Conservation (phyloP, 1,140 invertebrate species). For the Drosophila tristis region DNA sequence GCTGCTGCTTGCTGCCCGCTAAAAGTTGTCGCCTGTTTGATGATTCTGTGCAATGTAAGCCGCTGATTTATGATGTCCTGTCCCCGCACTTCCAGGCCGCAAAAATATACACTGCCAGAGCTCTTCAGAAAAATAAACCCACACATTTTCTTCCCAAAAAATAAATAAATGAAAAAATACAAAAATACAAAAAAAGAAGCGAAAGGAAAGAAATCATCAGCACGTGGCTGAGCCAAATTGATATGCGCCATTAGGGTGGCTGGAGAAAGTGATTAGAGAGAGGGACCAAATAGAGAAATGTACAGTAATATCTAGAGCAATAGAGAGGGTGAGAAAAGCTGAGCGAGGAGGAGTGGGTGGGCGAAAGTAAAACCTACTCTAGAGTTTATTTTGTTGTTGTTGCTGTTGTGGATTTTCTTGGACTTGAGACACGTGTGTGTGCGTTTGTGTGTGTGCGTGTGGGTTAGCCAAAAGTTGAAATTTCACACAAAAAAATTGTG, state of each 20-base stretch:
- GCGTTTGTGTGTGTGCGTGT: conserved; percentile 27
- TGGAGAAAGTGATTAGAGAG: conserved; percentile 49
- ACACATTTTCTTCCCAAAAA: conserved; percentile 46
- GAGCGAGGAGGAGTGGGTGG: conserved; percentile 1
- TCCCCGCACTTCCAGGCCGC: conserved; percentile 40
- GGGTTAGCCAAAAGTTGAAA: conserved; percentile 22
- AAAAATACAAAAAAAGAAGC: neutral
- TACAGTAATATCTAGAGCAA: neutral
- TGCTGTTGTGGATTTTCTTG: conserved; percentile 37
- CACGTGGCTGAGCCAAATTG: conserved; percentile 76
- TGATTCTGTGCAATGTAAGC: conserved; percentile 83
- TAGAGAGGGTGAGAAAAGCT: no score
- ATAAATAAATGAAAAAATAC: conserved; percentile 39
- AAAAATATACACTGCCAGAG: conserved; percentile 52
- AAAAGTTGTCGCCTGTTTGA: conserved; percentile 74
- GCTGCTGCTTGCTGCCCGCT: conserved; percentile 17
- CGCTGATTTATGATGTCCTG: conserved; percentile 76
- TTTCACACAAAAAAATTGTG: conserved; percentile 11
- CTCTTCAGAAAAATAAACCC: conserved; percentile 56
- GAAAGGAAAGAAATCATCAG: conserved; percentile 57
- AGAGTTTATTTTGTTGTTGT: conserved; percentile 35
- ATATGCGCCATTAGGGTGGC: conserved; percentile 82
- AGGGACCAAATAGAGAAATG: neutral
- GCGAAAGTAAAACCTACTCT: neutral
- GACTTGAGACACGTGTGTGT: conserved; percentile 23